Base-by-base conservation (phyloP, 2,797 vertebrate species). In the Distichodus sexfasciatus region DNA sequence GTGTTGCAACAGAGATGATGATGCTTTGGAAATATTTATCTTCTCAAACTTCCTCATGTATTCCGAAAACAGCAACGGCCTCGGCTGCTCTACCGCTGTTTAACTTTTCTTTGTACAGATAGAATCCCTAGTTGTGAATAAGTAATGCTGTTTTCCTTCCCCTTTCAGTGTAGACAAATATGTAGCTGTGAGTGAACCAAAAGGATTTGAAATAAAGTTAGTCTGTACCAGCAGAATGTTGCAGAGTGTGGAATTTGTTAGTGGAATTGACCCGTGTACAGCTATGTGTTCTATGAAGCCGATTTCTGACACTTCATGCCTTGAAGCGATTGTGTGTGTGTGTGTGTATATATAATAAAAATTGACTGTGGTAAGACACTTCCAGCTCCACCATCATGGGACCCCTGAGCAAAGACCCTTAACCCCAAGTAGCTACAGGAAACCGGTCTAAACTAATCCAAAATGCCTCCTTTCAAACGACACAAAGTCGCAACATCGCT, bases 101-200 rank as follows among this genome's bases (percentile, higher is more conserved):
- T 66, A 79, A 75, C 76, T 79, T 81, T 75, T 44, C 35, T 84
- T 60, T 71, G 59, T 74, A 68, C 69, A 78, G 62, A 68, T 69
- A 72, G 73, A 48, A 44, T 77, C 69, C 74, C 80, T 50, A 24
- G 36, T 62, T 82, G 72, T 86, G 80, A 82, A 87, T 87, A 78
- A 78, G 65, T 81, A 86, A 88, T 83, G 63, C 63, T 40, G 71
- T 76, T 82, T 77, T 74, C 71, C 46, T 64, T 66, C 38, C 69
- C 71, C 71, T 50, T 66, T 80, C 68, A 57, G 71, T 50, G 14
- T 63, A 78, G 51, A 86, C 85, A 79, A 87, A 85, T 86, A 88
- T 88, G 78, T 74, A 84, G 17, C 57, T 76, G 29, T 48, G 75
- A 62, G 46, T 66, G 75, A 72, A 79, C 79, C 51, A 76, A 28